Conservation (phyloP, 2,113 vertebrate genomes). For the Brachyhypopomus gauderio region DNA sequence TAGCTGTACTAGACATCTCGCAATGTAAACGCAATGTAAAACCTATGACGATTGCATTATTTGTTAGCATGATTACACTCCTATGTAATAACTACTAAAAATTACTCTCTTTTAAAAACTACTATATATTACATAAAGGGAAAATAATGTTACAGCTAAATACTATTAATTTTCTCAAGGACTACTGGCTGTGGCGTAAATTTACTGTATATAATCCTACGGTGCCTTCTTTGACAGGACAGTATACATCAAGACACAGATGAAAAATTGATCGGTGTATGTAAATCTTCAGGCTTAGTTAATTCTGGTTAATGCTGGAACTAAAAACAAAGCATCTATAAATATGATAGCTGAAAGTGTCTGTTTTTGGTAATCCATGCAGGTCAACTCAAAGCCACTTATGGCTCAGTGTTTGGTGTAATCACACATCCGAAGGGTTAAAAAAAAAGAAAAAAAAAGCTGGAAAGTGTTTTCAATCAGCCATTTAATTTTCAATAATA, state of each 20-base stretch:
- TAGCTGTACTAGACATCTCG: slow-evolving; percentile 24
- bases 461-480: slow-evolving; percentile 3
- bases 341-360: background rate
- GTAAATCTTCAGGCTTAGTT: background rate
- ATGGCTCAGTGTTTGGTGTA: background rate
- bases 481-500: slow-evolving; percentile 72
- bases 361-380: background rate
- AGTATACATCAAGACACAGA: background rate
- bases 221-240: background rate
- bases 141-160: background rate
- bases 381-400: background rate
- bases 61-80: slow-evolving; percentile 18
- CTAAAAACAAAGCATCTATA: background rate
- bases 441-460: background rate
- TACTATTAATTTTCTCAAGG: background rate
- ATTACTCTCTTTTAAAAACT: background rate
- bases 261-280: background rate
- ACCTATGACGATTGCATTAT: background rate
- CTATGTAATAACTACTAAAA: slow-evolving; percentile 27
- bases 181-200: background rate
- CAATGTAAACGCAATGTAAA: background rate
- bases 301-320: background rate
- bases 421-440: background rate
- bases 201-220: slow-evolving; percentile 4
- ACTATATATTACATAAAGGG: slow-evolving; percentile 21